These are phyloP conservation scores for Hucho hucho DNA, from an alignment of 2,113 vertebrate genomes.

Conservation along the genomic window DNA sequence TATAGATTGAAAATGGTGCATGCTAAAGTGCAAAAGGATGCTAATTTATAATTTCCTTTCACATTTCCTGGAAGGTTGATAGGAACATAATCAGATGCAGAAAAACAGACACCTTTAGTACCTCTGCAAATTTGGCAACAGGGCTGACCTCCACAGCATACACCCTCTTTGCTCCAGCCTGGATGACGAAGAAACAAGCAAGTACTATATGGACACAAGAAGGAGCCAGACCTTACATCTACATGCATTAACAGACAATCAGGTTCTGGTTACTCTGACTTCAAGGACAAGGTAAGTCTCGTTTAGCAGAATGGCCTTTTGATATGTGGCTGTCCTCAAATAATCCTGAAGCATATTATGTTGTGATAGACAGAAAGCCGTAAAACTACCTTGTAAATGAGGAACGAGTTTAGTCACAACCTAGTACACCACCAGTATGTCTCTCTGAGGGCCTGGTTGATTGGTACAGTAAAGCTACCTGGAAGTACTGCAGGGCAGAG, in stretches of 20 bases:
- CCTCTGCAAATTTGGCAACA: constrained; percentile 71
- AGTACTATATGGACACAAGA: constrained; percentile 72
- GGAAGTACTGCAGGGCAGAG: neutral
- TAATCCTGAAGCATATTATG: constrained; percentile 81
- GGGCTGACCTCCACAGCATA: constrained; percentile 77
- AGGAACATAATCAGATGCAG: neutral
- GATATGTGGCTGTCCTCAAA: constrained; percentile 76
- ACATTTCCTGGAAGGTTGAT: too few relatives aligned
- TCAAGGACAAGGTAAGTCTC: constrained; percentile 31
- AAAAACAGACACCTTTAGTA: neutral
- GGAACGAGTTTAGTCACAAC: neutral
- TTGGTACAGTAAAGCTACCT: neutral
- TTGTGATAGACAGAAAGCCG: constrained; percentile 73
- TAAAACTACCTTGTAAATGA: constrained; percentile 67
- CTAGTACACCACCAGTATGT: neutral
- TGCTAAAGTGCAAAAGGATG: too few relatives aligned
- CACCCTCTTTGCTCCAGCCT: constrained; percentile 76
- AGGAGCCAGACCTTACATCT: too few relatives aligned
- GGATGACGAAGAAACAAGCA: constrained; percentile 78
- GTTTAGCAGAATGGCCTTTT: constrained; percentile 77
- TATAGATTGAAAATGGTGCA: too few relatives aligned
- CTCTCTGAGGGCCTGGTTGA: neutral
- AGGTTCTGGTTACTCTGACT: constrained; percentile 57
- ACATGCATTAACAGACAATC: constrained; percentile 34
- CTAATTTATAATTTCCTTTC: too few relatives aligned